A percentile compares a stretch with the other conserved stretches of the same genome.
Evolutionary conservation across 2,888 invertebrate genomes (phyloP).

Genomic region (Philhelius pedissequus): DNA sequence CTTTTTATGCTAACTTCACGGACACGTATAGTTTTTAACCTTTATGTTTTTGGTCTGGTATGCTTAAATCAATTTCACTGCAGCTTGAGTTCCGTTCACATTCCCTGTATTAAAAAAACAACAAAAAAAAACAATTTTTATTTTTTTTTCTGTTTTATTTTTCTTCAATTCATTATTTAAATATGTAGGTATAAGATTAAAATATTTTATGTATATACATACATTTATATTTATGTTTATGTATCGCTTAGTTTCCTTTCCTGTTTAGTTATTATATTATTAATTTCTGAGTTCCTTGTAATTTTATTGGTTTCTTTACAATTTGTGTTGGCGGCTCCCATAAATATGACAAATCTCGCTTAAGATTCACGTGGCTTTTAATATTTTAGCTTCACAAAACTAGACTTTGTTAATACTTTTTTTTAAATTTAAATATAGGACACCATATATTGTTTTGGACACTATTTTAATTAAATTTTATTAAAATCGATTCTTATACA

Average conservation of each 20-base stretch:
- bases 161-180: neutral
- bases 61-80: too few relatives aligned
- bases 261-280: neutral
- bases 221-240: constrained; percentile 41
- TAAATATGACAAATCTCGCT: neutral
- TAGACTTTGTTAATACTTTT: constrained; percentile 10
- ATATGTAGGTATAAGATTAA: neutral
- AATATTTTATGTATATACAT: constrained; percentile 46
- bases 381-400: neutral
- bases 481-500: constrained; percentile 25
- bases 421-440: constrained; percentile 34
- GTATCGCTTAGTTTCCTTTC: constrained; percentile 35
- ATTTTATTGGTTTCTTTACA: constrained; percentile 44
- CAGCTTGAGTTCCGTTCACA: too few relatives aligned
- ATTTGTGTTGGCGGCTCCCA: constrained; percentile 35
- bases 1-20: too few relatives aligned
- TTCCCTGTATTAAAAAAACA: too few relatives aligned
- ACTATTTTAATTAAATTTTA: neutral
- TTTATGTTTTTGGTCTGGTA: too few relatives aligned
- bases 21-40: too few relatives aligned
- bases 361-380: constrained; percentile 9
- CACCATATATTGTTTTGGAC: constrained; percentile 39
- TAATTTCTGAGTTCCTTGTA: constrained; percentile 15
- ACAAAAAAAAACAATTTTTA: too few relatives aligned
- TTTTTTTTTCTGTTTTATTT: too few relatives aligned